Percentiles rank a stretch among this genome's conserved stretches.
phyloP scores from a whole-genome alignment of 1,140 invertebrate genomes.

The Leptinotarsa defecta region DNA sequence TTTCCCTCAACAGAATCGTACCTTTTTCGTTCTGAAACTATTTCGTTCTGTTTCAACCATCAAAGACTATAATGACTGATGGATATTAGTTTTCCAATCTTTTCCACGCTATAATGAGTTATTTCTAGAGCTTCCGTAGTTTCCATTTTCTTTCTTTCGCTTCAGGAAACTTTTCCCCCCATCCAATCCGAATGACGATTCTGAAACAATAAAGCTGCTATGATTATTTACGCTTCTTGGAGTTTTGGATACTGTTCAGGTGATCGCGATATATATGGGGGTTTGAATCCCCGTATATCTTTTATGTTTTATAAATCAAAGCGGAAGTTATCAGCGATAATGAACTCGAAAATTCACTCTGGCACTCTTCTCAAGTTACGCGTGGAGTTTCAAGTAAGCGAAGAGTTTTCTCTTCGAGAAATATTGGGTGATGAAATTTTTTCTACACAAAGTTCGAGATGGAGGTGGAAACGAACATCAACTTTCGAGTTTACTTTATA shows the following conservation, averaged over 20 bases:
- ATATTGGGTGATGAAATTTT: not conserved
- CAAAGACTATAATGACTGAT: too few relatives aligned
- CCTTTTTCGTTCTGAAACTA: too few relatives aligned
- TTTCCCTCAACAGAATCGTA: too few relatives aligned
- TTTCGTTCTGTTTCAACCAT: too few relatives aligned
- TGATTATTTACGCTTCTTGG: conserved; percentile 45
- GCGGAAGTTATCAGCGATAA: not conserved
- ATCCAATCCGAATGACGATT: conserved; percentile 29
- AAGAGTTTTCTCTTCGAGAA: not conserved
- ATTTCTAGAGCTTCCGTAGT: too few relatives aligned
- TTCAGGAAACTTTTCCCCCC: too few relatives aligned
- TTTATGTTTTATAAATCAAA: not conserved
- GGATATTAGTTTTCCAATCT: too few relatives aligned
- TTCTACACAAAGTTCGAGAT: not conserved
- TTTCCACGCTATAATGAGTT: too few relatives aligned
- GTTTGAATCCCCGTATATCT: not conserved
- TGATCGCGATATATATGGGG: not conserved
- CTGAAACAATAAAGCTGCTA: conserved; percentile 49
- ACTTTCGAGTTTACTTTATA: too few relatives aligned
- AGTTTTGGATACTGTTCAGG: too few relatives aligned
- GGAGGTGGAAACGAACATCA: not conserved
- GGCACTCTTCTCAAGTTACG: not conserved
- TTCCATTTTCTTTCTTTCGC: too few relatives aligned
- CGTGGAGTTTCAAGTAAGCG: not conserved
- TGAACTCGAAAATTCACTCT: not conserved